A percentile compares a stretch with the other conserved stretches of the same genome.
Evolutionary conservation across 2,113 vertebrate species (phyloP).

Genomic region (Tetraodon nigroviridis): DNA sequence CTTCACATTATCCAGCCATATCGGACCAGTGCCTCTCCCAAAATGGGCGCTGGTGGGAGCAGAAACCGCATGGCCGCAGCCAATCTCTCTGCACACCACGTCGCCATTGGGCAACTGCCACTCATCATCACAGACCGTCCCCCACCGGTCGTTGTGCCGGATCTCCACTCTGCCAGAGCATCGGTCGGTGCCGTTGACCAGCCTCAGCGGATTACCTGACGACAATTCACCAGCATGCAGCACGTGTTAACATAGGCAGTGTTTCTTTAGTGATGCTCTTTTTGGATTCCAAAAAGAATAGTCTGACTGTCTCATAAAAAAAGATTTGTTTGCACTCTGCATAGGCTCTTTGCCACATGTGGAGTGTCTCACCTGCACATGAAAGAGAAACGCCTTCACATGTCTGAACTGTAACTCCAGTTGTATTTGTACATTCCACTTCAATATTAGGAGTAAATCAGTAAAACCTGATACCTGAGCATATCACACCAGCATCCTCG

Average conservation of each 20-base stretch:
- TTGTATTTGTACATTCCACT: too few species aligned
- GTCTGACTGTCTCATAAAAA: too few species aligned
- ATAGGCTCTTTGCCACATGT: too few species aligned
- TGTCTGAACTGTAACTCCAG: too few species aligned
- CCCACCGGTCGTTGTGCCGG: constrained; percentile 55
- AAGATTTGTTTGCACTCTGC: too few species aligned
- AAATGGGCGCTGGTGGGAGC: constrained; percentile 46
- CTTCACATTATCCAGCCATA: constrained; percentile 64
- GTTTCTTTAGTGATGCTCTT: neutral
- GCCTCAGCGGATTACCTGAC: constrained; percentile 31
- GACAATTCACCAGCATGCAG: neutral
- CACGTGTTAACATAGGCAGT: neutral
- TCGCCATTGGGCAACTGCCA: constrained; percentile 36
- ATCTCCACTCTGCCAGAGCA: constrained; percentile 61
- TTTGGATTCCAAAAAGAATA: too few species aligned
- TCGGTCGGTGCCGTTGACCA: constrained; percentile 16
- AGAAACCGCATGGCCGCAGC: constrained; percentile 52
- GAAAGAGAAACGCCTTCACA: too few species aligned
- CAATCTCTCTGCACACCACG: constrained; percentile 59
- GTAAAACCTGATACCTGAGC: too few species aligned
- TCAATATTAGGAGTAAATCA: too few species aligned
- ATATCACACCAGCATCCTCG: too few species aligned
- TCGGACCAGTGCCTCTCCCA: constrained; percentile 55
- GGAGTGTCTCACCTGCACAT: too few species aligned
- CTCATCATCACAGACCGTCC: constrained; percentile 64